These are phyloP conservation scores for Pocota personata DNA, from an alignment of 2,888 invertebrate species.

Conservation along the genomic window DNA sequence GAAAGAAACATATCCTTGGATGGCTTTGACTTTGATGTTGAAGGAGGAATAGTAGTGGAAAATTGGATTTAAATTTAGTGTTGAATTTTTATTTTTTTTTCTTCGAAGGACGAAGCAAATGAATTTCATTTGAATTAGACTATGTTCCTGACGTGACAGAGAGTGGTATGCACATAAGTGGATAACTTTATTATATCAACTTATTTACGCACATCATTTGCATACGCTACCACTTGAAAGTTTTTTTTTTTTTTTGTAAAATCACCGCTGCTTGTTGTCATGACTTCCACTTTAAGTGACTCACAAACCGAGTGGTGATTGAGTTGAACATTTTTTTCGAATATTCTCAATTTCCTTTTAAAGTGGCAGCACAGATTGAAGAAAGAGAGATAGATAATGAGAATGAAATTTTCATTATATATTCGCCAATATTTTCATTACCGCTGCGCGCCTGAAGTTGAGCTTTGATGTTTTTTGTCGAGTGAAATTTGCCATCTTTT, in stretches of 20 bases:
- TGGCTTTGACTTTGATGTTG: slow-evolving; percentile 24
- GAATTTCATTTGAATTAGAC: slow-evolving; percentile 34
- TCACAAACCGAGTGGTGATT: not conserved
- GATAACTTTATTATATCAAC: slow-evolving; percentile 54
- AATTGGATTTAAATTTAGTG: slow-evolving; percentile 56
- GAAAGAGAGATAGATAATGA: not conserved
- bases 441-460: slow-evolving; percentile 15
- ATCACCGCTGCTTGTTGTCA: not conserved
- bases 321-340: not conserved
- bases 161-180: slow-evolving; percentile 22
- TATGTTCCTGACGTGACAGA: slow-evolving; percentile 11
- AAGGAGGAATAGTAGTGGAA: slow-evolving; percentile 2
- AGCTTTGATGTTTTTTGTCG: slow-evolving; percentile 31
- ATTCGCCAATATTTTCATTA: not conserved
- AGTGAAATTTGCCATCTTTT: not conserved
- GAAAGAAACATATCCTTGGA: not conserved
- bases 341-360: slow-evolving; percentile 46
- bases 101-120: not conserved
- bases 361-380: slow-evolving; percentile 24
- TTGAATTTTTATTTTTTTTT: not conserved
- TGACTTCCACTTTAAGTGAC: not conserved
- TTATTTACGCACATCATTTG: slow-evolving; percentile 54
- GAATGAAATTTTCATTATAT: slow-evolving; percentile 43
- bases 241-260: not conserved
- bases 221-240: slow-evolving; percentile 5